Evolutionary conservation across 2,888 invertebrate species (phyloP).

Genomic region (Girardia tigrina): DNA sequence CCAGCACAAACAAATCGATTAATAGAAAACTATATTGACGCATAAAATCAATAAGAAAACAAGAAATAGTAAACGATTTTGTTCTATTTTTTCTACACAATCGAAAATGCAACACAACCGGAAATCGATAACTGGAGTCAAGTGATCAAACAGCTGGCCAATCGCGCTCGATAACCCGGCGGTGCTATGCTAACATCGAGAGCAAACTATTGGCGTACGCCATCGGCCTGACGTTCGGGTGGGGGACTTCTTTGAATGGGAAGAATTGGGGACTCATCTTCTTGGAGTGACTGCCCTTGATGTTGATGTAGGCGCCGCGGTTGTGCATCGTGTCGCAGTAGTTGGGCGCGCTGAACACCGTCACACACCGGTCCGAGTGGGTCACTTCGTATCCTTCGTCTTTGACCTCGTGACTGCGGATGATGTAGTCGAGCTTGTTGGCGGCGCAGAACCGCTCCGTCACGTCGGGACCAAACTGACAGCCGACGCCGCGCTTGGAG

Average conservation of each 20-base stretch:
- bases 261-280: constrained; percentile 77
- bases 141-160: too few relatives aligned
- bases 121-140: too few relatives aligned
- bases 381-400: constrained; percentile 84
- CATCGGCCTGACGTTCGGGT: constrained; percentile 92
- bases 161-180: background rate
- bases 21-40: too few relatives aligned
- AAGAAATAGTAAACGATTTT: background rate
- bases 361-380: constrained; percentile 86
- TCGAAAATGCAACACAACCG: too few relatives aligned
- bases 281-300: constrained; percentile 62
- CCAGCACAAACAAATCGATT: background rate
- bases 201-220: constrained; percentile 64
- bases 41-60: background rate
- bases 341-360: constrained; percentile 97
- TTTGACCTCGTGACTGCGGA: constrained; percentile 82
- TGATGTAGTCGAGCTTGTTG: constrained; percentile 79
- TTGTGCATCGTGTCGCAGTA: constrained; percentile 99
- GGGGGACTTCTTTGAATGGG: constrained; percentile 69
- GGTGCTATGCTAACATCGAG: constrained; percentile 30
- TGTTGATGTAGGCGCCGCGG: constrained; percentile 86
- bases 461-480: constrained; percentile 95
- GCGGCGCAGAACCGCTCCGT: constrained; percentile 65
- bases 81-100: background rate
- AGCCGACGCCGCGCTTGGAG: constrained; percentile 89